Evolutionary conservation across 2,113 vertebrate species (phyloP).

Genomic region (Hylia prasina): DNA sequence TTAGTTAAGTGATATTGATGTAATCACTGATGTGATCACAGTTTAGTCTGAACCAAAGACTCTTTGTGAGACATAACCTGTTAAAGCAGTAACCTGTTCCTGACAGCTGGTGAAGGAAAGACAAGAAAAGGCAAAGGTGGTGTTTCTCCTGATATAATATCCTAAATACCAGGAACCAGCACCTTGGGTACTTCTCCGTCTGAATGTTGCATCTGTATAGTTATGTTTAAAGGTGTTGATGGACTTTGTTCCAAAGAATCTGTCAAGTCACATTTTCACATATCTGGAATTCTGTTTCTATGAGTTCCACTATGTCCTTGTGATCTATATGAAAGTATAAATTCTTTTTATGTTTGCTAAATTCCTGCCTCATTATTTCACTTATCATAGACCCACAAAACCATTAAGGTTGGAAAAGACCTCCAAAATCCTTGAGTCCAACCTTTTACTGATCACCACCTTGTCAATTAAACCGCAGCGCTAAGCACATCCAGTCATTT

Average conservation of each 20-base stretch:
- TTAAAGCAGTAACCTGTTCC: not conserved
- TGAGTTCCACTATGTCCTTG: not conserved
- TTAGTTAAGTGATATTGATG: not conserved
- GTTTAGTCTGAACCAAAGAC: not conserved
- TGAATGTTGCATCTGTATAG: not conserved
- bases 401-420: not conserved
- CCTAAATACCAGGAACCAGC: not conserved
- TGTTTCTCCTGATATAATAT: not conserved
- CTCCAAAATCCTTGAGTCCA: not conserved
- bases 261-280: not conserved
- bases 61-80: not conserved
- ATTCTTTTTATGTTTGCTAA: not conserved
- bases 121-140: not conserved
- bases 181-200: not conserved
- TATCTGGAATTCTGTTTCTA: not conserved
- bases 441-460: not conserved
- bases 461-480: not conserved
- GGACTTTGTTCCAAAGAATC: not conserved
- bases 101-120: not conserved
- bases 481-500: not conserved
- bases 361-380: not conserved
- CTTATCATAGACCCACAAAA: not conserved
- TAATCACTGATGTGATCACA: not conserved
- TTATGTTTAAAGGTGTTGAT: not conserved
- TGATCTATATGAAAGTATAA: not conserved